Base-by-base conservation (phyloP, 2,888 invertebrate genomes). In the Ptychoptera albimana region DNA sequence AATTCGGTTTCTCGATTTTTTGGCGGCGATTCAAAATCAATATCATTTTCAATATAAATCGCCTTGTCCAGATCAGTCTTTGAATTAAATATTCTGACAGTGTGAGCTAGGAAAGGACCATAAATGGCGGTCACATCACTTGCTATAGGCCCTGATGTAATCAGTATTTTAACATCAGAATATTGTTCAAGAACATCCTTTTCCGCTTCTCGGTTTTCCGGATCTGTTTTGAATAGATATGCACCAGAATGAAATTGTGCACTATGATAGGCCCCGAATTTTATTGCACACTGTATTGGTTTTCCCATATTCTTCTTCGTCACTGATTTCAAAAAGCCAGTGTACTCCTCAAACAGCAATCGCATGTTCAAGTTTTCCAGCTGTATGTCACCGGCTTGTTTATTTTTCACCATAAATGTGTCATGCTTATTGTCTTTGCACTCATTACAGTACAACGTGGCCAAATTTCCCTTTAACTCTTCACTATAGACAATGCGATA, bases 211-310 rank as follows among this genome's bases (percentile, higher is more conserved):
- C 81, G 75, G 40, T 87, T 79, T 54, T 85, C 84, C 0, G 86
- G 92, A 73, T 93, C 91, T 1, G 62, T 64, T 71, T 86, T 79
- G 59, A 98, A 97, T 1, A 98, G 73, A 59, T 98, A 98, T 0
- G 97, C 96, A 0, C 98, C 97, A 10, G 93, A 93, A 61, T 89
- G 86, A 56, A 87, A 83, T 57, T 89, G 89, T 0, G 88, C 88
- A 47, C 93, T 92, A 36, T 82, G 77, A 58, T 94, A 94, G 0
- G 89, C 88, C 0, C 85, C 82, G 57, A 93, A 91, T 53, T 82
- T 80, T 42, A 89, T 72, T 16, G 77, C 79, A 50, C 85, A 81
- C 35, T 82, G 80, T 60, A 82, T 81, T 15, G 77, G 75, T 53
- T 79, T 79, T 1, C 79, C 77, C n/a, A 75, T 75, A 39, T 76